Conservation (phyloP, 2,113 vertebrate genomes). For the Peromyscus polionotus region DNA sequence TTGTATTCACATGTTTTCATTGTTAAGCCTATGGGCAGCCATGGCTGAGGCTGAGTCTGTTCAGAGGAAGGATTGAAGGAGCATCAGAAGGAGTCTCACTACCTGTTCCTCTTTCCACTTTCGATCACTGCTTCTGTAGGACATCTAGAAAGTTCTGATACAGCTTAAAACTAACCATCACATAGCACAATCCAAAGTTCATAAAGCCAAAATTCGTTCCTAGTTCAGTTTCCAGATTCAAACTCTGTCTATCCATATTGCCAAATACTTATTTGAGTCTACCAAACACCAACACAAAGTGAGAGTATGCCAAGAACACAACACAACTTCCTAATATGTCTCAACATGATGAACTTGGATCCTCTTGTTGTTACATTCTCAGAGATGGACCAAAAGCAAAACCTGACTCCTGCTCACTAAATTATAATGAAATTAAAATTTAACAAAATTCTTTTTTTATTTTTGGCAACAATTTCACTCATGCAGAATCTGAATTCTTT, state of each 20-base stretch:
- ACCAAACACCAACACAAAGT: background rate
- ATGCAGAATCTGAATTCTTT: background rate
- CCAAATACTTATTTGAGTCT: background rate
- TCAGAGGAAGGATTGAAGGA: background rate
- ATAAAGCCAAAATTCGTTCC: background rate
- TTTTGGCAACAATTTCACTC: conserved; percentile 10
- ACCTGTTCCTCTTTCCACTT: background rate
- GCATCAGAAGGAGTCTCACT: background rate
- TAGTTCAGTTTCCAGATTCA: background rate
- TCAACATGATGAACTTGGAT: background rate
- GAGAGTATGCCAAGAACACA: background rate
- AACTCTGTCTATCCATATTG: background rate
- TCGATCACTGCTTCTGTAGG: background rate
- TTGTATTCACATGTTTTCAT: background rate
- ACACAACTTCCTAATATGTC: background rate
- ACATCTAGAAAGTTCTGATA: background rate
- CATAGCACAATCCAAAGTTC: background rate
- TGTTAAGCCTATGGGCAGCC: background rate
- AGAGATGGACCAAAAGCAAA: background rate
- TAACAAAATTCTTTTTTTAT: background rate
- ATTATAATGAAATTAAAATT: conserved; percentile 33
- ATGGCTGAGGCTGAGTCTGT: background rate
- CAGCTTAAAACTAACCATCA: background rate
- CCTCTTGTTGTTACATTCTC: background rate
- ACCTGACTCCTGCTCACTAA: background rate